Conservation (phyloP, 2,888 invertebrate species). For the Drosophila multiciliata region DNA sequence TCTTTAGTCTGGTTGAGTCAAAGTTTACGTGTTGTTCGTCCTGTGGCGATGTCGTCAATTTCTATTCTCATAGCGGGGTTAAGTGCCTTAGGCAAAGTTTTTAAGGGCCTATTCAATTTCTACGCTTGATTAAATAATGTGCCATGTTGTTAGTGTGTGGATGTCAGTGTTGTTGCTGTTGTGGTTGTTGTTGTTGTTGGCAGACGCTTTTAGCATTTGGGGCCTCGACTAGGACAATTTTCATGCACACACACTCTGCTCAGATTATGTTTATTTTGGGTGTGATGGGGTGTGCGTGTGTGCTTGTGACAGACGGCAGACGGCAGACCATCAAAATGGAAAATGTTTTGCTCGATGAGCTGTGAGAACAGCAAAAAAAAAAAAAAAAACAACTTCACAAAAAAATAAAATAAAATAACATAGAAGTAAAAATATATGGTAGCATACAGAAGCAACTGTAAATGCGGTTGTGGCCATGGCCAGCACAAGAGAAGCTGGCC, state of each 20-base stretch:
- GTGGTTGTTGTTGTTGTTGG: conserved; percentile 39
- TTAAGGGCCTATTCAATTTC: conserved; percentile 80
- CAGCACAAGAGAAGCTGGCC: conserved; percentile 24
- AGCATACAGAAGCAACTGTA: conserved; percentile 31
- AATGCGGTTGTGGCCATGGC: conserved; percentile 52
- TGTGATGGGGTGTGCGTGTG: conserved; percentile 30
- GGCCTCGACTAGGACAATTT: conserved; percentile 57
- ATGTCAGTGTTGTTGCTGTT: conserved; percentile 18
- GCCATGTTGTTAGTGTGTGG: conserved; percentile 56
- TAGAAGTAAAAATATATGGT: conserved; percentile 20
- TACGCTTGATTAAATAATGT: conserved; percentile 81
- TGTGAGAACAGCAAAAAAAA: conserved; percentile 59
- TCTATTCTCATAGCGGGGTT: conserved; percentile 78
- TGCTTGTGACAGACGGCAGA: conserved; percentile 61
- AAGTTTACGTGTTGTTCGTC: conserved; percentile 46
- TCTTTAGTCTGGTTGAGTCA: conserved; percentile 19
- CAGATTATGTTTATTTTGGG: conserved; percentile 79
- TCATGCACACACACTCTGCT: conserved; percentile 64
- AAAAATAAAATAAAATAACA: background rate
- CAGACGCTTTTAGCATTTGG: conserved; percentile 73
- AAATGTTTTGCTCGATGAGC: conserved; percentile 73
- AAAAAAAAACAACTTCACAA: conserved; percentile 31
- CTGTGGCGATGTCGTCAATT: conserved; percentile 74
- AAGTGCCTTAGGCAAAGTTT: conserved; percentile 79
- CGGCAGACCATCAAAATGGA: conserved; percentile 66